phyloP scores from a whole-genome alignment of 2,888 invertebrate species.

The Apotomis capreana region DNA sequence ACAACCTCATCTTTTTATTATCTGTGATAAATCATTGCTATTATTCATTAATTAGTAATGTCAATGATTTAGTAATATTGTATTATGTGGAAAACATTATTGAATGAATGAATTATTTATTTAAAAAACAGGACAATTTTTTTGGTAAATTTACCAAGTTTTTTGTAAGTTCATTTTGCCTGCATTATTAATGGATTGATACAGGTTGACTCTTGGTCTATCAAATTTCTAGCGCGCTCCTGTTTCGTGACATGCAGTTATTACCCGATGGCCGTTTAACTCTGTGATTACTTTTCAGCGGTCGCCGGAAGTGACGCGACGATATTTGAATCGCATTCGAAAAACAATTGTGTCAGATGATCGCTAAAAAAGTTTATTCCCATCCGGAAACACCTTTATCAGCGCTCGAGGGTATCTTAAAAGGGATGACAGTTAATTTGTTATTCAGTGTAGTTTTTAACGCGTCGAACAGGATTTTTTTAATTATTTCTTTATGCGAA shows the following conservation, averaged over 20 bases:
- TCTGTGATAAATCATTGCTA: too few relatives aligned
- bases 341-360: background rate
- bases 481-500: too few relatives aligned
- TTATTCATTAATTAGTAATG: too few relatives aligned
- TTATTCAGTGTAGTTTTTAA: background rate
- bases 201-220: slow-evolving; percentile 7
- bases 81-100: too few relatives aligned
- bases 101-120: too few relatives aligned
- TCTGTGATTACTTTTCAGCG: slow-evolving; percentile 27
- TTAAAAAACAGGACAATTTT: too few relatives aligned
- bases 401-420: background rate
- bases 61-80: too few relatives aligned
- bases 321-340: slow-evolving; percentile 19
- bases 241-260: slow-evolving; percentile 34
- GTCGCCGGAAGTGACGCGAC: slow-evolving; percentile 8
- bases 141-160: too few relatives aligned
- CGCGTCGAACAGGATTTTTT: too few relatives aligned
- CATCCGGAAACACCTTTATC: background rate
- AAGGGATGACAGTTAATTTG: slow-evolving; percentile 5
- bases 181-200: too few relatives aligned
- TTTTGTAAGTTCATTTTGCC: too few relatives aligned
- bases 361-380: background rate
- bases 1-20: too few relatives aligned
- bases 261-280: slow-evolving; percentile 23
- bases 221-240: slow-evolving; percentile 16